Evolutionary conservation across 2,797 vertebrate genomes (phyloP), one percentile per base, ranked within the genome.

Genomic region (Fundulus diaphanus): DNA sequence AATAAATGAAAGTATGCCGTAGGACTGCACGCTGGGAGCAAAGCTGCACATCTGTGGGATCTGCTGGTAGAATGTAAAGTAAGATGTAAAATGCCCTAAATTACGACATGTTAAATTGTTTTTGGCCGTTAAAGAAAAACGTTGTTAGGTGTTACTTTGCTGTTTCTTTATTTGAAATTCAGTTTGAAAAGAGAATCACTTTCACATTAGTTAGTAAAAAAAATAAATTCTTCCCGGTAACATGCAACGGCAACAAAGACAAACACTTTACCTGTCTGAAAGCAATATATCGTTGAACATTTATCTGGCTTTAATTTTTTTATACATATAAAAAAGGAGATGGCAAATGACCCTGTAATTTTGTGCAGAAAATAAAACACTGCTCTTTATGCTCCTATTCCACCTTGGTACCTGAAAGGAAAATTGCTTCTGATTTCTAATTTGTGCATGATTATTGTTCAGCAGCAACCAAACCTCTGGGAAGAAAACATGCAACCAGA

Each of bases 1-100:
- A 67, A 78, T 71, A 56, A 77, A 86, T 68, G 79, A 59, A 80
- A 27, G 71, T 67, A 52, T 66, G 74, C 75, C 61, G 78, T 85
- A 80, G 78, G 44, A 74, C 3, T 35, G 12, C 11, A 63, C 82
- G 72, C 71, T 59, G 65, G 57, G 15, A 82, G 56, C 37, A 76
- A 81, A 83, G 49, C 73, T 40, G 73, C 7, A 5, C 18, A 67
- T 27, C 54, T 24, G 6, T 6, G 9, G 37, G 72, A 31, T 66
- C 74, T 61, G 52, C 61, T 37, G 37, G 7, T 40, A 29, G 59
- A 59, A 29, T 2, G 35, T 27, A 70, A 29, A 33, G 35, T 5
- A 16, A 61, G 59, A 59, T 18, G 56, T 8, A 59, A 33, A 59
- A 59, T 16, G 13, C 54, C n/a, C 54, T 3, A 27, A 16, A 31